A percentile compares a stretch with the other conserved stretches of the same genome.
Evolutionary conservation across 2,113 vertebrate genomes (phyloP).

Genomic region (Lates calcarifer): DNA sequence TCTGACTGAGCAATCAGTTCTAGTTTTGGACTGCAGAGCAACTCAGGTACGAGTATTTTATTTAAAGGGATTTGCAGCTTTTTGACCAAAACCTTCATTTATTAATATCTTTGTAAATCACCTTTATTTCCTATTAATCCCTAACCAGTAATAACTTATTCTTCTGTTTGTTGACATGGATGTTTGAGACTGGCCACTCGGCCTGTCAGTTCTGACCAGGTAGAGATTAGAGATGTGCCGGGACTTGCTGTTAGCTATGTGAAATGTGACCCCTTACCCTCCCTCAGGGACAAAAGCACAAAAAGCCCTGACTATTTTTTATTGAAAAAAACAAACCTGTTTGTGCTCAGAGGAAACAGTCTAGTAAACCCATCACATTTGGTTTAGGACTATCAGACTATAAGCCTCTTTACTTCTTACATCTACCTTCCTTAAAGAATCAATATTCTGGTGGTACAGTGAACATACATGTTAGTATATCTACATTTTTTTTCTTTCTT

Average conservation of each 20-base stretch:
- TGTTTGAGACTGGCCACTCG: neutral
- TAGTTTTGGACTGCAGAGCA: neutral
- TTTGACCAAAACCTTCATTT: neutral
- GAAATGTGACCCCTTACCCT: slow-evolving; percentile 32
- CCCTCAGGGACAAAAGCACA: neutral
- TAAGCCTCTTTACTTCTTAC: neutral
- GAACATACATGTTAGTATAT: too few relatives aligned
- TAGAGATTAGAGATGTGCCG: slow-evolving; percentile 36
- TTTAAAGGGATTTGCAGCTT: neutral
- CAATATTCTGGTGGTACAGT: too few relatives aligned
- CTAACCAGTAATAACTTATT: neutral
- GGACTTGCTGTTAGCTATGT: slow-evolving; percentile 33
- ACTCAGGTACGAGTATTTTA: neutral
- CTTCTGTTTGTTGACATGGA: neutral
- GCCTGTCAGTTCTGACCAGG: neutral
- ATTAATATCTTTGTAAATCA: neutral
- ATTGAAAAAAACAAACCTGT: too few relatives aligned
- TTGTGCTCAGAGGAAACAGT: neutral
- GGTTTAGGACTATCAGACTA: neutral
- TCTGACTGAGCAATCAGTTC: neutral
- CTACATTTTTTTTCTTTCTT: too few relatives aligned
- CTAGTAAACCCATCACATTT: neutral
- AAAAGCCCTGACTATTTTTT: neutral
- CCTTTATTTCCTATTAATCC: too few relatives aligned
- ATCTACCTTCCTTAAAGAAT: neutral